A percentile compares a stretch with the other conserved stretches of the same genome.
Conservation (phyloP, 2,797 vertebrate genomes). For the Cossypha caffra region DNA sequence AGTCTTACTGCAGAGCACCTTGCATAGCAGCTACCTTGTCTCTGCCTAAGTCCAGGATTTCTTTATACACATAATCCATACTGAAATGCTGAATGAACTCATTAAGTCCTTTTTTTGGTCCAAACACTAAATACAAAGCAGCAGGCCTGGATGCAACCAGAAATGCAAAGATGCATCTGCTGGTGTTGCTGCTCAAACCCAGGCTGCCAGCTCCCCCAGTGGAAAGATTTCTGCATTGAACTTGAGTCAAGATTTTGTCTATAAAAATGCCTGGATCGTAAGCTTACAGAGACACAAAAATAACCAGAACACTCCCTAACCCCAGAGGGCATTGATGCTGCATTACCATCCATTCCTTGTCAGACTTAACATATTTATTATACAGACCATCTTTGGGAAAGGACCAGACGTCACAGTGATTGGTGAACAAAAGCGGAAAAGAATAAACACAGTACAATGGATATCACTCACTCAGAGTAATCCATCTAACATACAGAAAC, state of each 20-base stretch:
- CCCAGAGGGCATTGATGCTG: constrained; percentile 50
- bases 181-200: background rate
- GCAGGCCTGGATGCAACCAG: background rate
- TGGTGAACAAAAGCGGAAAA: constrained; percentile 37
- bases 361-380: constrained; percentile 32
- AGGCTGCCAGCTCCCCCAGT: constrained; percentile 42
- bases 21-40: rapidly evolving
- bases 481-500: constrained; percentile 51
- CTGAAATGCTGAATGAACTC: background rate
- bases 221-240: constrained; percentile 11
- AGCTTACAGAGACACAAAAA: constrained; percentile 22
- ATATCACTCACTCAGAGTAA: constrained; percentile 32
- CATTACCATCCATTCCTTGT: constrained; percentile 47
- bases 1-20: background rate
- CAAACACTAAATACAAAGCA: background rate
- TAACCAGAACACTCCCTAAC: constrained; percentile 49
- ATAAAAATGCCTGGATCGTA: background rate
- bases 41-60: background rate
- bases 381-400: constrained; percentile 43
- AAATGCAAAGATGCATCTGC: background rate
- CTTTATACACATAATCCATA: background rate
- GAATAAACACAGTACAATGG: constrained; percentile 58
- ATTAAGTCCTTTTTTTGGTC: background rate
- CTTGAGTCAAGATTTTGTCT: background rate
- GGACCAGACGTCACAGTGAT: constrained; percentile 31